Conservation (phyloP, 2,113 vertebrate species). For the Picathartes gymnocephalus region DNA sequence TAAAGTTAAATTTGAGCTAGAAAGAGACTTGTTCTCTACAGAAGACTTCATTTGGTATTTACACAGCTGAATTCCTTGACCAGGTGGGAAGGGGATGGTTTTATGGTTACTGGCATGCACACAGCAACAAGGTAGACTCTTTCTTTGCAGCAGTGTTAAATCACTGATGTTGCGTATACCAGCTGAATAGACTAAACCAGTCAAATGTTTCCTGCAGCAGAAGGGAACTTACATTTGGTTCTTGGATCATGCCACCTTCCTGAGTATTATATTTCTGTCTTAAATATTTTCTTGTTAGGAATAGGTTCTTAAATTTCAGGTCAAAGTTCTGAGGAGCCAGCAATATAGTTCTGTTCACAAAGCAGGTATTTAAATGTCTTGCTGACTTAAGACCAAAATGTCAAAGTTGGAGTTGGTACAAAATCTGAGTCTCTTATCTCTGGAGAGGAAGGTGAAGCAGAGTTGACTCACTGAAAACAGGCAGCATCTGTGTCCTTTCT, state of each 20-base stretch:
- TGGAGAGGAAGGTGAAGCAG: neutral
- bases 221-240: neutral
- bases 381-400: neutral
- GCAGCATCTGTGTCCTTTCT: neutral
- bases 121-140: neutral
- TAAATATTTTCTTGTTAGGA: neutral
- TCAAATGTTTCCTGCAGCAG: neutral
- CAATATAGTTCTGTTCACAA: neutral
- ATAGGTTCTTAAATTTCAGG: neutral
- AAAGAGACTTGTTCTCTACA: neutral
- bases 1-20: neutral
- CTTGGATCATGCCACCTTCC: neutral
- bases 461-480: neutral
- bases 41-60: neutral
- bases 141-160: neutral
- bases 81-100: neutral
- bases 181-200: neutral
- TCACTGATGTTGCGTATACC: neutral
- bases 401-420: neutral
- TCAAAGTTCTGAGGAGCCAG: neutral
- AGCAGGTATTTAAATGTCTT: neutral
- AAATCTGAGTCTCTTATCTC: neutral
- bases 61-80: neutral
- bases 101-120: neutral
- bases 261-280: neutral